phyloP scores from a whole-genome alignment of 2,797 vertebrate species.

The Eulemur rubriventer region DNA sequence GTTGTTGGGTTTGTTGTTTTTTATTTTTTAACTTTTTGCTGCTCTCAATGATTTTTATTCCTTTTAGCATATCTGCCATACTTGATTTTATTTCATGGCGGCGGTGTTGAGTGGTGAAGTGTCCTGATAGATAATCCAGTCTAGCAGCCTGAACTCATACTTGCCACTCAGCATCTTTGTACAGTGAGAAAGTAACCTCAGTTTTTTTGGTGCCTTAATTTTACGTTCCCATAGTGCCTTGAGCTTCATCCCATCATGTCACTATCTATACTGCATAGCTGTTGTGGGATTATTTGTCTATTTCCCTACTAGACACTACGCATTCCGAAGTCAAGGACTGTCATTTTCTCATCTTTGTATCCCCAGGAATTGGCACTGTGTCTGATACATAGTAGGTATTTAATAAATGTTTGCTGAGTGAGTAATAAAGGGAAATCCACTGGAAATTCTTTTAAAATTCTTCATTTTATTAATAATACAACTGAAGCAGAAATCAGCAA shows the following conservation, averaged over 20 bases:
- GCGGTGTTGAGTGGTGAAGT: neutral
- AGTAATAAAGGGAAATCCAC: neutral
- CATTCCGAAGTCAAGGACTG: neutral
- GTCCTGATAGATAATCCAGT: neutral
- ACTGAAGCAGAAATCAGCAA: neutral
- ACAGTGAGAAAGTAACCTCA: neutral
- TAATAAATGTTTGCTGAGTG: neutral
- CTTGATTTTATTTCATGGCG: neutral
- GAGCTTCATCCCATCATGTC: neutral
- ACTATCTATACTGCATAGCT: neutral
- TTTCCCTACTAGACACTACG: neutral
- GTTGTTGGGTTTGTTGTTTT: neutral
- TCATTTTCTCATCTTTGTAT: neutral
- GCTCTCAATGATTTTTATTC: neutral
- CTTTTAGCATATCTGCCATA: neutral
- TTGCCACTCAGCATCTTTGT: neutral
- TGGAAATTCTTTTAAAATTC: neutral
- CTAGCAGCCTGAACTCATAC: neutral
- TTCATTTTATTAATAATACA: neutral
- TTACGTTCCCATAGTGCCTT: neutral
- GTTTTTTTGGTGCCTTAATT: neutral
- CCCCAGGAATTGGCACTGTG: neutral
- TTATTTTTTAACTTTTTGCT: neutral
- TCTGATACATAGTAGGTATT: neutral
- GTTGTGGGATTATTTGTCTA: neutral